phyloP scores from a whole-genome alignment of 2,113 vertebrate genomes.

The Crotalus horridus region DNA sequence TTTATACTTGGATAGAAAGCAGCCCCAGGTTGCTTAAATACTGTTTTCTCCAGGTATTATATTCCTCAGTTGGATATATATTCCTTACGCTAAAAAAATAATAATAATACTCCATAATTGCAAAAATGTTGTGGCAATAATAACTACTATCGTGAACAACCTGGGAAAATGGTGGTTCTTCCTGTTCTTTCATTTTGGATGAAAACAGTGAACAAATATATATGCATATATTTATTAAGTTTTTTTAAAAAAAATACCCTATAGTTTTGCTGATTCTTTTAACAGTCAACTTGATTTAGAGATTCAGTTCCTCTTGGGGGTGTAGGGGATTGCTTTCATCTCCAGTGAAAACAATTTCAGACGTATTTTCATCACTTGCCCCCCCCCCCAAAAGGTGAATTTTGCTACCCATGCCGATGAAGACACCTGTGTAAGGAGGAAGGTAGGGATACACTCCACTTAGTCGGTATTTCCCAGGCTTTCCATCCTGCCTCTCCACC shows the following conservation, averaged over 20 bases:
- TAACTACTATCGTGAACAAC: not conserved
- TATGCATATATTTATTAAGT: not conserved
- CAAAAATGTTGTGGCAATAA: not conserved
- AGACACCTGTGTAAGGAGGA: not conserved
- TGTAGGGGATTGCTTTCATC: not conserved
- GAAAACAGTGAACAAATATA: not conserved
- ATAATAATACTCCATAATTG: not conserved
- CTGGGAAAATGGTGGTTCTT: not conserved
- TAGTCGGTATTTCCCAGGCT: not conserved
- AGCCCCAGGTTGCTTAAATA: not conserved
- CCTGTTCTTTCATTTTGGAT: not conserved
- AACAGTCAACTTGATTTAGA: no score
- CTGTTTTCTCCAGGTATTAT: not conserved
- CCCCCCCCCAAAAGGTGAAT: no score
- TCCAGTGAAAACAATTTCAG: not conserved
- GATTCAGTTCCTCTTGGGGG: not conserved
- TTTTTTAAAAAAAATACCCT: not conserved
- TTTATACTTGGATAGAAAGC: not conserved
- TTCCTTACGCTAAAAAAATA: constrained; percentile 15
- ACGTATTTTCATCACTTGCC: no score
- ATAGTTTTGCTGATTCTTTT: not conserved
- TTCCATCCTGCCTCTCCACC: not conserved
- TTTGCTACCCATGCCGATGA: not conserved
- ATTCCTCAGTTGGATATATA: constrained; percentile 26
- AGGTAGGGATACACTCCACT: no score